Evolutionary conservation across 2,888 invertebrate species (phyloP), one percentile per base, ranked within the genome.

Genomic region (Tinea pellionella): DNA sequence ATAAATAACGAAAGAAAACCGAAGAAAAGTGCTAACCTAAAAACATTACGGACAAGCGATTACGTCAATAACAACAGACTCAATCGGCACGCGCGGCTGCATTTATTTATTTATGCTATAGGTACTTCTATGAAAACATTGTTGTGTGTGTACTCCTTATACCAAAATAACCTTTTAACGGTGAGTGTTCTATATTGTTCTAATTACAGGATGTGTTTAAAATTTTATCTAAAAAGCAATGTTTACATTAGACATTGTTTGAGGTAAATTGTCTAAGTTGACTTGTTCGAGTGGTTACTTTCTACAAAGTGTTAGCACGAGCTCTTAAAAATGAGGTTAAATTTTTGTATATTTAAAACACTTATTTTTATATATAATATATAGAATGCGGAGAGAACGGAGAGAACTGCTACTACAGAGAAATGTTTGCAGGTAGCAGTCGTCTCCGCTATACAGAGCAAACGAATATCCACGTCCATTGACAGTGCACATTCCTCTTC

Each of bases 261-360:
- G 47, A 47, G 47, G 47, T 13, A 18, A 47, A 69, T 71, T 71
- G 73, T 68, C 69, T 72, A 72, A 69, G 68, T 70, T 70, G 69
- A 69, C 70, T 73, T 66, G 65, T 47, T 63, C 63, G 65, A 70
- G 68, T 68, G 78, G 37, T n/a, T 37, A 37, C 37, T 37, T 37
- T 37, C 37, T 1, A 37, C 37, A 2, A 75, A 68, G 67, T 55
- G 55, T 68, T 62, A 66, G 65, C 67, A 37, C 9, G n/a, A 12
- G 69, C 71, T 69, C 70, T 69, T 67, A 70, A 69, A 71, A 83
- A 83, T 80, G 82, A 75, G 83, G 80, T 72, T 73, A 71, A 74
- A 71, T 67, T 76, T 74, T 80, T 75, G n/a, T 75, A 80, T 9
- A 9, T 30, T 30, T 30, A 30, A 30, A n/a, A n/a, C n/a, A n/a